Conservation (phyloP, 2,797 vertebrate genomes). For the Tamandua tetradactyla region DNA sequence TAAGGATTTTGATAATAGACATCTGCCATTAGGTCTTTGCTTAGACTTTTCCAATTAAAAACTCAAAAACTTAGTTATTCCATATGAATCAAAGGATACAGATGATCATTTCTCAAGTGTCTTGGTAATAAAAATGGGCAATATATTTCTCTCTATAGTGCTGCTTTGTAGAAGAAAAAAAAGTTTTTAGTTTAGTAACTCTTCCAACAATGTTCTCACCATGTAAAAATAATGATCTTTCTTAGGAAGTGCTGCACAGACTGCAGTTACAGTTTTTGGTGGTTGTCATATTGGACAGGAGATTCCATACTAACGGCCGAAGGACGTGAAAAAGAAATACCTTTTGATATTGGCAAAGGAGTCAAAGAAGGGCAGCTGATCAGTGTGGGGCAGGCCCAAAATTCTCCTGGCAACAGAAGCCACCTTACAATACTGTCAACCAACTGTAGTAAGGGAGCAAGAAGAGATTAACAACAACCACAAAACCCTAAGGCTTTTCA, state of each 20-base stretch:
- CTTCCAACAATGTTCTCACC: not conserved
- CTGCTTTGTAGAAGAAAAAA: conserved; percentile 30
- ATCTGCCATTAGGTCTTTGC: not conserved
- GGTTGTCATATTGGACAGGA: not conserved
- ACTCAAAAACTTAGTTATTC: not conserved
- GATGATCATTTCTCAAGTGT: conserved; percentile 20
- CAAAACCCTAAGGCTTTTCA: too few species aligned
- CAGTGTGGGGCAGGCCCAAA: not conserved
- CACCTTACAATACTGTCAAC: not conserved
- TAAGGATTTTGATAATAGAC: not conserved
- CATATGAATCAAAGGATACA: not conserved
- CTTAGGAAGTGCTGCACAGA: not conserved
- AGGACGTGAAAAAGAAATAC: not conserved
- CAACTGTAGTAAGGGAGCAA: not conserved
- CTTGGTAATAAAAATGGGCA: conserved; percentile 1
- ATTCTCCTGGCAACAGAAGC: not conserved
- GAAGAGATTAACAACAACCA: not conserved
- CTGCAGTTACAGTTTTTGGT: not conserved
- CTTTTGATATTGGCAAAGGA: not conserved
- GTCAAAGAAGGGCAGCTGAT: not conserved
- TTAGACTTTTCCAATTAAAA: not conserved
- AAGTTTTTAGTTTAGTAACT: not conserved
- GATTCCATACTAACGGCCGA: not conserved
- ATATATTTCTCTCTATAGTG: not conserved
- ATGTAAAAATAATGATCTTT: not conserved